A percentile compares a stretch with the other conserved stretches of the same genome.
Evolutionary conservation across 2,888 invertebrate species (phyloP).

Genomic region (Mesorhabditis spiculigera): DNA sequence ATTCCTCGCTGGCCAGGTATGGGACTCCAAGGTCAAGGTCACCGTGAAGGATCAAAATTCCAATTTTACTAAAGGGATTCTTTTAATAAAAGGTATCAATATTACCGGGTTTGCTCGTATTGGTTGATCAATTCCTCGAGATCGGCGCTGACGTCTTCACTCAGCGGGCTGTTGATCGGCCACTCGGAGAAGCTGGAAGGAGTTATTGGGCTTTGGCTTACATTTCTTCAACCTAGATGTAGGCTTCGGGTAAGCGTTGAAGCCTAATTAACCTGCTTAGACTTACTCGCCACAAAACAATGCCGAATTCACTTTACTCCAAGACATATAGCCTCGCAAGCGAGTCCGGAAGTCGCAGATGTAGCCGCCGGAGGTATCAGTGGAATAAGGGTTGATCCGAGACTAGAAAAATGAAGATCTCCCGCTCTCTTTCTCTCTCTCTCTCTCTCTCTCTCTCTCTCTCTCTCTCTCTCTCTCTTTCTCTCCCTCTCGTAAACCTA

Average conservation of each 20-base stretch:
- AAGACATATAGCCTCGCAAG: neutral
- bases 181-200: neutral
- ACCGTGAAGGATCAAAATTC: neutral
- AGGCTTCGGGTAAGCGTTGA: too few species aligned
- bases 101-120: too few species aligned
- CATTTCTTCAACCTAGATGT: too few species aligned
- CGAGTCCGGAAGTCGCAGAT: neutral
- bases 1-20: neutral
- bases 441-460: too few species aligned
- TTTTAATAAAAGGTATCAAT: neutral
- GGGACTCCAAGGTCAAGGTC: neutral
- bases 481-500: neutral
- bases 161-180: neutral
- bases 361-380: neutral
- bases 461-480: too few species aligned
- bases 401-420: neutral
- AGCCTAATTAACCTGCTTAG: too few species aligned
- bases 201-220: too few species aligned
- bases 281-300: too few species aligned
- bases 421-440: too few species aligned
- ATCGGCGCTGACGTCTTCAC: neutral
- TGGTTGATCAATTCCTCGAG: neutral
- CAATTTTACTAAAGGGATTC: neutral
- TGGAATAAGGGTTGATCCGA: neutral
- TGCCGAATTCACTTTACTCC: too few species aligned